phyloP scores from a whole-genome alignment of 2,797 vertebrate species.

The Taeniopygia guttata region DNA sequence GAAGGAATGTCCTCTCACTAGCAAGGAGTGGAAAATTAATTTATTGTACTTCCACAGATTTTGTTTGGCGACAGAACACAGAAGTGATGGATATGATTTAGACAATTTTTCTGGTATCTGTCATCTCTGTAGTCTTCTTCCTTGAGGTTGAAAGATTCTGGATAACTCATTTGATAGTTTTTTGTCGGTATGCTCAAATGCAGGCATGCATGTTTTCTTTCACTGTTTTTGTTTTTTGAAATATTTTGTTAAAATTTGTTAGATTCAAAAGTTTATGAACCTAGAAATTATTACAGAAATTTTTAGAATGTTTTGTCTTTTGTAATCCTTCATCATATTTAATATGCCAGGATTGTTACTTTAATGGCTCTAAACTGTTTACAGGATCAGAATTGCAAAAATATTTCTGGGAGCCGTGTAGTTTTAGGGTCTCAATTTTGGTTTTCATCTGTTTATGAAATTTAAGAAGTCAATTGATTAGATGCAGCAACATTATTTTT shows the following conservation, averaged over 20 bases:
- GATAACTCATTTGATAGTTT: not conserved
- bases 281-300: not conserved
- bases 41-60: not conserved
- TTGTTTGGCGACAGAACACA: not conserved
- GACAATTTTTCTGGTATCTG: not conserved
- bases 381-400: not conserved
- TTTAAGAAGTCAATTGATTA: not conserved
- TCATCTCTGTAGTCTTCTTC: not conserved
- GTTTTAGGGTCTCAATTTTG: not conserved
- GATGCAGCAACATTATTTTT: not conserved
- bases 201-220: not conserved
- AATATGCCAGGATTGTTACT: not conserved
- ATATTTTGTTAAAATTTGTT: not conserved
- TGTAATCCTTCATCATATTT: not conserved
- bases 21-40: not conserved
- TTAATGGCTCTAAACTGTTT: not conserved
- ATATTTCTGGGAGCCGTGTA: not conserved
- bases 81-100: not conserved
- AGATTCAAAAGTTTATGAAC: not conserved
- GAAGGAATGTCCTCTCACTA: not conserved
- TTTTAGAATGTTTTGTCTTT: not conserved
- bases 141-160: not conserved
- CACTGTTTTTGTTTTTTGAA: not conserved
- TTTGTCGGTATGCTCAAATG: not conserved
- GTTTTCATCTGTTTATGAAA: not conserved